phyloP scores from a whole-genome alignment of 1,140 invertebrate species.

The Listronotus bonariensis region DNA sequence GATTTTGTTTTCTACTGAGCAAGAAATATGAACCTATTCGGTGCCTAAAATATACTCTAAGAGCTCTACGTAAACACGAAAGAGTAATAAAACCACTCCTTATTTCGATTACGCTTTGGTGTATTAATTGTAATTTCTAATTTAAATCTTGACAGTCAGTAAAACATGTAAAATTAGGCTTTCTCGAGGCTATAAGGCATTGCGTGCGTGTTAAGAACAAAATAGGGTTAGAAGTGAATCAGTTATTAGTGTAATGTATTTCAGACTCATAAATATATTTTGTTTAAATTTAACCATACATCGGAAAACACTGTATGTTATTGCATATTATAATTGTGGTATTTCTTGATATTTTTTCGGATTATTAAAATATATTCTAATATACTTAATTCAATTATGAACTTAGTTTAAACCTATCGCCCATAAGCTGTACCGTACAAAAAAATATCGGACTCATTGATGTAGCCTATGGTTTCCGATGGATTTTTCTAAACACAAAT shows the following conservation, averaged over 20 bases:
- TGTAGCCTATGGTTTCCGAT: too few relatives aligned
- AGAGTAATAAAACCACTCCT: conserved; percentile 29
- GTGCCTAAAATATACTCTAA: conserved; percentile 18
- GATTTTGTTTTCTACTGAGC: conserved; percentile 26
- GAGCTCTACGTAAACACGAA: conserved; percentile 22
- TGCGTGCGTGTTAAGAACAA: not conserved
- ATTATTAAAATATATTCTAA: too few relatives aligned
- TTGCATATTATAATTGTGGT: too few relatives aligned
- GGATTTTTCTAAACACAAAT: too few relatives aligned
- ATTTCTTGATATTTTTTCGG: too few relatives aligned
- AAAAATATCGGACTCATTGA: too few relatives aligned
- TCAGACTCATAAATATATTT: too few relatives aligned
- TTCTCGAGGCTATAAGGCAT: not conserved
- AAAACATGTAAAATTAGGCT: conserved; percentile 23
- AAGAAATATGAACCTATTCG: conserved; percentile 34
- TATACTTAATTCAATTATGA: too few relatives aligned
- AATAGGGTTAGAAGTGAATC: not conserved
- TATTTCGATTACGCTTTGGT: conserved; percentile 23
- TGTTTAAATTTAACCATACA: too few relatives aligned
- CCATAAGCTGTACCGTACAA: too few relatives aligned
- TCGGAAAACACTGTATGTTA: too few relatives aligned
- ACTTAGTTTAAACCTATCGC: too few relatives aligned
- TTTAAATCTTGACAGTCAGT: conserved; percentile 28
- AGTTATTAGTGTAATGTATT: conserved; percentile 28
- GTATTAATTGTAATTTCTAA: conserved; percentile 31